Evolutionary conservation across 2,888 invertebrate genomes (phyloP).

Genomic region (Oscheius onirici): DNA sequence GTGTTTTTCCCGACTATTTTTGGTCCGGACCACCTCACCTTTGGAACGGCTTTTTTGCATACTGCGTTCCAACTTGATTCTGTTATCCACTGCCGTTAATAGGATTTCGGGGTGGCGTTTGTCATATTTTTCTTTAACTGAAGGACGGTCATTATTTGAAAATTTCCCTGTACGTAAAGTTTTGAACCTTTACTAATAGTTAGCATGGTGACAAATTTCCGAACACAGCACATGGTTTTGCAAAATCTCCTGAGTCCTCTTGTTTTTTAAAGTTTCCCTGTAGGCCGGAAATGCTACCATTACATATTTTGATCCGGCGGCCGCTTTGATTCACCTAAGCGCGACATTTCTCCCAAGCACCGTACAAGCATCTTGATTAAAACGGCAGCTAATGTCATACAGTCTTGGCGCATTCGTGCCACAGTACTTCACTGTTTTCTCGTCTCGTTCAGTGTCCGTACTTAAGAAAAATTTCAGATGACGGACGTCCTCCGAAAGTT

Average conservation of each 20-base stretch:
- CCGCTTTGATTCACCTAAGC: conserved; percentile 25
- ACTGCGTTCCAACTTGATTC: no score
- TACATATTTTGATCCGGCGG: conserved; percentile 19
- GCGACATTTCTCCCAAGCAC: conserved; percentile 22
- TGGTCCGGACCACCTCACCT: no score
- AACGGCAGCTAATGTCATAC: conserved; percentile 17
- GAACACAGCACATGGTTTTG: no score
- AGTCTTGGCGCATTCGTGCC: not conserved
- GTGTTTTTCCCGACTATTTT: no score
- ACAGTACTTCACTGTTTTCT: conserved; percentile 2
- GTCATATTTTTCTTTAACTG: not conserved
- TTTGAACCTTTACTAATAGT: not conserved
- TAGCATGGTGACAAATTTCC: no score
- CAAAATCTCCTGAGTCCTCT: no score
- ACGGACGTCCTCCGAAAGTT: conserved; percentile 25
- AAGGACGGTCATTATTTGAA: not conserved
- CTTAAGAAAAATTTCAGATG: conserved; percentile 9
- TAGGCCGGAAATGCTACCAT: not conserved
- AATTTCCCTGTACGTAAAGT: not conserved
- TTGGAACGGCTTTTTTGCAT: no score
- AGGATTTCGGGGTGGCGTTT: no score
- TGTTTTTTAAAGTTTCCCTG: no score
- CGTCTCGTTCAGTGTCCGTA: not conserved
- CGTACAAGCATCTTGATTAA: conserved; percentile 27
- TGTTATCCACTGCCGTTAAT: no score